phyloP scores from a whole-genome alignment of 1,140 invertebrate species.

The Pogonomyrmex californicus region DNA sequence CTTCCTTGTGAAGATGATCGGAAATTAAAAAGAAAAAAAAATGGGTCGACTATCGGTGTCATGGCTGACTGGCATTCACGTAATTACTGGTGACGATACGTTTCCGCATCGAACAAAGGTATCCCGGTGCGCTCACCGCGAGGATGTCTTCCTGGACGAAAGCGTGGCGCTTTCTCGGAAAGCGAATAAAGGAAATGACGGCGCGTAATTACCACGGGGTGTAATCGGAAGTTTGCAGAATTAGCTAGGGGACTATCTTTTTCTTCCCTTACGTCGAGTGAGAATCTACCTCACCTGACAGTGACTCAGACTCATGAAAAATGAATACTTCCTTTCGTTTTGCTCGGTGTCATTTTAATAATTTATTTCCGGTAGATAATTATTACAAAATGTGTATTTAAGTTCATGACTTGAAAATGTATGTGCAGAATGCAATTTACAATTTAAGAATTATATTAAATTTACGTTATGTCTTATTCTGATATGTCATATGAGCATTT shows the following conservation, averaged over 20 bases:
- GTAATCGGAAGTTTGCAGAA: slow-evolving; percentile 59
- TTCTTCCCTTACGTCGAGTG: not conserved
- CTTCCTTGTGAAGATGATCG: slow-evolving; percentile 27
- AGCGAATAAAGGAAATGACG: slow-evolving; percentile 62
- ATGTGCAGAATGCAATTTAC: not conserved
- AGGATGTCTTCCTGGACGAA: slow-evolving; percentile 1
- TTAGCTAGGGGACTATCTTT: slow-evolving; percentile 30
- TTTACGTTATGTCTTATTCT: not conserved
- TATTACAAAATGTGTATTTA: slow-evolving; percentile 6
- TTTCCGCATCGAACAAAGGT: slow-evolving; percentile 69
- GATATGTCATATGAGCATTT: not conserved
- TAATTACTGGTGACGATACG: slow-evolving; percentile 72
- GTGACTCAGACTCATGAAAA: slow-evolving; percentile 43
- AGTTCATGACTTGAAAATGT: not conserved
- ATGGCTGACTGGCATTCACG: slow-evolving; percentile 66
- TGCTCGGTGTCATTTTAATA: not conserved
- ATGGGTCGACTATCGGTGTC: slow-evolving; percentile 66
- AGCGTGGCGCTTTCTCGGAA: slow-evolving; percentile 68
- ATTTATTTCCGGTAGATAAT: slow-evolving; percentile 1
- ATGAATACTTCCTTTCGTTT: not conserved
- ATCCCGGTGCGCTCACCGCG: slow-evolving; percentile 12
- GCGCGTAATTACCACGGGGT: slow-evolving; percentile 44
- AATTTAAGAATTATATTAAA: not conserved
- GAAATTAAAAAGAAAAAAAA: slow-evolving; percentile 56
- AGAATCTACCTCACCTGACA: slow-evolving; percentile 21